Conservation (phyloP, 1,140 invertebrate species). For the Eubasilissa regina region DNA sequence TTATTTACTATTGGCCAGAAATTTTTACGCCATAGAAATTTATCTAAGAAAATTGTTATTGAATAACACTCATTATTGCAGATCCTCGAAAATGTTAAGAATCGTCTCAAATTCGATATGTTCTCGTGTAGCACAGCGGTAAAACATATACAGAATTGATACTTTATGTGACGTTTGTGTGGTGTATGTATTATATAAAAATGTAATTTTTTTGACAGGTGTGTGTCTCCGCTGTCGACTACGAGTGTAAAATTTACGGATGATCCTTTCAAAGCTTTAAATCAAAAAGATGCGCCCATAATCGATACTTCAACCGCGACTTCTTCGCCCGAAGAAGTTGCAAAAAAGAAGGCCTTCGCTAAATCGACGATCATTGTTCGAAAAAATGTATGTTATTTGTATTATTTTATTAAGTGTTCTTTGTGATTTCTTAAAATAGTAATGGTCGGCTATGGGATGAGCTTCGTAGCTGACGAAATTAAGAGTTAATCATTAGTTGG, state of each 20-base stretch:
- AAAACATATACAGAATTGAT: background rate
- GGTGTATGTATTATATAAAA: background rate
- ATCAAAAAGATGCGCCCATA: conserved; percentile 67
- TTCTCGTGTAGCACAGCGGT: conserved; percentile 13
- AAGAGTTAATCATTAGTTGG: too few species aligned
- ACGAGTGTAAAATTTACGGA: conserved; percentile 56
- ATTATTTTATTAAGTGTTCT: too few species aligned
- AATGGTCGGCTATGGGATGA: too few species aligned
- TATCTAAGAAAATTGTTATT: conserved; percentile 15
- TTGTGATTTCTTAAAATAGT: too few species aligned
- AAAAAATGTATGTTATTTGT: conserved; percentile 64
- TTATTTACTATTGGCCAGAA: too few species aligned
- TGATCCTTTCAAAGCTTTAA: conserved; percentile 60
- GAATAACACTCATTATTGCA: conserved; percentile 25
- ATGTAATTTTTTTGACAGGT: conserved; percentile 61
- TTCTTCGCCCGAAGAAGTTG: conserved; percentile 71
- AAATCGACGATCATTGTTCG: conserved; percentile 73
- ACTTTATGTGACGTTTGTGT: background rate
- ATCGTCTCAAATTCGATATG: conserved; percentile 38
- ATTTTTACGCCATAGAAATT: background rate
- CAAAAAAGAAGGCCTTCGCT: conserved; percentile 70
- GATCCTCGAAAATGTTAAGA: conserved; percentile 32
- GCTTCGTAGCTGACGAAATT: too few species aligned
- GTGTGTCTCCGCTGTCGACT: conserved; percentile 64
- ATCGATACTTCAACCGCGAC: conserved; percentile 71